Base-by-base conservation (phyloP, 2,113 vertebrate species). In the Lontra canadensis region DNA sequence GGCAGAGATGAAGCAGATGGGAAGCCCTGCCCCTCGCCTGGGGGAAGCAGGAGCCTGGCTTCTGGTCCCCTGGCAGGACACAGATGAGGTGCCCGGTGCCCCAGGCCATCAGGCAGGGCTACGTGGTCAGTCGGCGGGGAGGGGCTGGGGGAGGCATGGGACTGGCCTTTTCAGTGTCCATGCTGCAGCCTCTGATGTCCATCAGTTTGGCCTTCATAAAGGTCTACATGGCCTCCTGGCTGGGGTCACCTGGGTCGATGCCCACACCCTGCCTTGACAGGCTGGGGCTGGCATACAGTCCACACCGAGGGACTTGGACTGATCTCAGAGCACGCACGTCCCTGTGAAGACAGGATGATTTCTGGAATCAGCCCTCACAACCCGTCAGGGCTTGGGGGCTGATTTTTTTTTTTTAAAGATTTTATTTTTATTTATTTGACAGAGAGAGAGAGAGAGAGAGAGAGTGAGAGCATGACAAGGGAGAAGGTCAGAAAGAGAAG, bases 301-400 rank as follows among this genome's bases (percentile, higher is more conserved):
- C 99, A 99, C 99, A 98, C 99, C 99, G 99, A 99, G 98, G 99
- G 99, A 99, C 99, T 98, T 97, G 98, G 99, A 99, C 99, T 99
- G 99, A 99, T 99, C 99, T 99, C 99, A 99, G 99, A 99, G 99
- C 99, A 98, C 99, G 99, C 99, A 99, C 98, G 99, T 99, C 99
- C 99, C 13, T 99, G 99, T 98, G 98, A 98, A 98, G 98, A 98
- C 99, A 99, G 99, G 99, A 99, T 99, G 99, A 99, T 99, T 99
- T 99, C 98, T 95, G 98, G 98, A 99, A 98, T 99, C 99, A 99
- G 99, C 99, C 98, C 98, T 99, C 99, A 98, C 98, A 99, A 99
- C 99, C 99, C 98, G 99, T 99, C 98, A 98, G 99, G 99, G 99
- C 98, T 98, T 99, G 98, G 98, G 98, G 98, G 96, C 98, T 97